Percentiles rank a stretch among this genome's conserved stretches.
Conservation (phyloP, 2,888 invertebrate species). For the Eupithecia dodoneata region DNA sequence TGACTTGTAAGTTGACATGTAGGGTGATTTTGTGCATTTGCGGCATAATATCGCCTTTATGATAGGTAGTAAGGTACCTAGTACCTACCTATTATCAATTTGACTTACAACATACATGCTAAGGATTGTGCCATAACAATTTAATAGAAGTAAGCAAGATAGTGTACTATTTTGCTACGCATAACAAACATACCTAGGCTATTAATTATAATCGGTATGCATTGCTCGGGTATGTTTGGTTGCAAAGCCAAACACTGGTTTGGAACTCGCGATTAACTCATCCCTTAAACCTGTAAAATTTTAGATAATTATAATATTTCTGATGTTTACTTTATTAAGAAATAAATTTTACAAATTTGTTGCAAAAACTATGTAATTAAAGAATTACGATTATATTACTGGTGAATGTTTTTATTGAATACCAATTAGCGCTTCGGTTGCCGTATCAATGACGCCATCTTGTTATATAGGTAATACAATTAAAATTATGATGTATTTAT, state of each 20-base stretch:
- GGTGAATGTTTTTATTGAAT: constrained; percentile 39
- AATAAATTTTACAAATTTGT: constrained; percentile 62
- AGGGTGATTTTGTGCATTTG: neutral
- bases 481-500: neutral
- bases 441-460: neutral
- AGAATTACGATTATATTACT: constrained; percentile 61
- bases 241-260: neutral
- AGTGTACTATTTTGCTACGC: neutral
- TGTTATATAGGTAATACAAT: neutral
- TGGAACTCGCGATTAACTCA: neutral
- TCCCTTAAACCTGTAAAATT: constrained; percentile 46
- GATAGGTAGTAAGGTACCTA: neutral
- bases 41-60: neutral
- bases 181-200: neutral
- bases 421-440: neutral
- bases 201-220: neutral
- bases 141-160: neutral
- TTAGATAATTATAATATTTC: constrained; percentile 53
- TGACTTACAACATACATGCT: constrained; percentile 10
- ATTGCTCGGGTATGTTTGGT: constrained; percentile 7
- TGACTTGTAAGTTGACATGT: neutral
- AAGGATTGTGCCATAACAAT: constrained; percentile 28
- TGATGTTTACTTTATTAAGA: constrained; percentile 61
- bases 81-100: neutral
- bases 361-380: constrained; percentile 60